Evolutionary conservation across 1,140 invertebrate genomes (phyloP).

Genomic region (Lepidurus packardi): DNA sequence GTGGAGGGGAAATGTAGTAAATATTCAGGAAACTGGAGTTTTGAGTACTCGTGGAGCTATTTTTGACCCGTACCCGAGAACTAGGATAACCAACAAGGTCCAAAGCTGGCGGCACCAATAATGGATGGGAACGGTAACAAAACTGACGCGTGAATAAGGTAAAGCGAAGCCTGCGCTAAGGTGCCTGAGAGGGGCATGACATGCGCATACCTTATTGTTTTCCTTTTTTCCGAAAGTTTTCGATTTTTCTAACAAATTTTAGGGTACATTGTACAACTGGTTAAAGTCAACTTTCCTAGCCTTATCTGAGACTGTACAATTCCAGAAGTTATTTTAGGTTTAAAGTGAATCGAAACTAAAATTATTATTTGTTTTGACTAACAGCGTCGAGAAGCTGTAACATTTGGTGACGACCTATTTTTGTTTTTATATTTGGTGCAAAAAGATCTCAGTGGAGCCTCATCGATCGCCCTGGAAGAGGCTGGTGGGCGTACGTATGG

Average conservation of each 20-base stretch:
- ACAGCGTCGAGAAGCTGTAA: no score
- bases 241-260: background rate
- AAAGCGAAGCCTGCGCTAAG: slow-evolving; percentile 4
- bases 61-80: background rate
- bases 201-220: background rate
- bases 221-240: background rate
- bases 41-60: background rate
- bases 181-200: background rate
- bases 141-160: slow-evolving; percentile 14
- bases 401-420: no score
- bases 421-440: no score
- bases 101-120: slow-evolving; percentile 3
- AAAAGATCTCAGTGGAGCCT: no score
- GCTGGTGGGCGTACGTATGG: no score
- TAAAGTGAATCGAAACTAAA: no score
- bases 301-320: no score
- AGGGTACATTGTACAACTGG: background rate
- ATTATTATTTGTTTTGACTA: no score
- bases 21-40: background rate
- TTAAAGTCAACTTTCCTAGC: background rate
- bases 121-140: slow-evolving; percentile 15
- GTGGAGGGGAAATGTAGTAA: background rate
- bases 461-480: no score
- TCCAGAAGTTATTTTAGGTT: no score
- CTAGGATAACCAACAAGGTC: slow-evolving; percentile 14